Conservation (phyloP, 1,140 invertebrate genomes). For the Myzus persicae region DNA sequence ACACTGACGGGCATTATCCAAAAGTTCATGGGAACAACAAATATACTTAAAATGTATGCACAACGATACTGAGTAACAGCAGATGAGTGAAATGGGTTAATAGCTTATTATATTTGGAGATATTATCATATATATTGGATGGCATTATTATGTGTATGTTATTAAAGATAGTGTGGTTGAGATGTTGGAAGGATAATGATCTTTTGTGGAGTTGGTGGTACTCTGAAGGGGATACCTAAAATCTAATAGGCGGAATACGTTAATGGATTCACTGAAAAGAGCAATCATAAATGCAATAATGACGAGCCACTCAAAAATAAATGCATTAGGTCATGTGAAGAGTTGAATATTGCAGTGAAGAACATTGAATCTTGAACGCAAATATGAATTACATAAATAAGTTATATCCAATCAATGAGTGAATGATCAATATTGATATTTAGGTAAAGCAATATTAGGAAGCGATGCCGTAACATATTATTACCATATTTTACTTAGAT, state of each 20-base stretch:
- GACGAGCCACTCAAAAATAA: background rate
- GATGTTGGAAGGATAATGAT: background rate
- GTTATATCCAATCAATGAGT: background rate
- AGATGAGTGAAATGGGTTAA: background rate
- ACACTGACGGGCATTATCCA: background rate
- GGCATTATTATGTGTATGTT: background rate
- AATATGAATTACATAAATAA: background rate
- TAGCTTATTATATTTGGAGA: slow-evolving; percentile 13
- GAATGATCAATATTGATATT: background rate
- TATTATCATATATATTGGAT: slow-evolving; percentile 20
- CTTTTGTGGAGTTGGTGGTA: background rate
- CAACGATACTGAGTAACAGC: background rate
- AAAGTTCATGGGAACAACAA: background rate
- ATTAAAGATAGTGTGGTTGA: background rate
- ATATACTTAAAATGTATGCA: background rate
- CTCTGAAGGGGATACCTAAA: background rate
- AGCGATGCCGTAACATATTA: background rate
- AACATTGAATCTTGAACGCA: background rate
- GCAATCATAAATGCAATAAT: background rate
- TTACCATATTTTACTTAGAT: background rate
- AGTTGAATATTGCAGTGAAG: background rate
- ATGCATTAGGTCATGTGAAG: background rate
- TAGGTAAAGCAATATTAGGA: background rate
- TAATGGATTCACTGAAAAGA: background rate
- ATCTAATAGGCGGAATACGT: background rate